These are phyloP conservation scores for Crypturellus tataupa DNA, from an alignment of 2,797 vertebrate species.

Conservation along the genomic window DNA sequence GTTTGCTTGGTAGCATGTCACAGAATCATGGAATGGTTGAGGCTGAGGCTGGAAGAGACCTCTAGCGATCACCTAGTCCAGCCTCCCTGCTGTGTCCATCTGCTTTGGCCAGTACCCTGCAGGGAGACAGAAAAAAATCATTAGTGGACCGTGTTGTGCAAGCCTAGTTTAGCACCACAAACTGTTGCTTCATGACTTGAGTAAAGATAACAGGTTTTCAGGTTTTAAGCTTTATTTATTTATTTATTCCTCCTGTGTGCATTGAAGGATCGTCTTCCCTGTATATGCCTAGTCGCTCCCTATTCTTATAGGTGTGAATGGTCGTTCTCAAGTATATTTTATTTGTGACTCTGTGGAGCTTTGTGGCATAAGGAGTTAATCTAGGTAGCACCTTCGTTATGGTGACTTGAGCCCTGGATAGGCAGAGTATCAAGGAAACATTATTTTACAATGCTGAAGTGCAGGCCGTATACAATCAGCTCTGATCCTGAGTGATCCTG, in stretches of 20 bases:
- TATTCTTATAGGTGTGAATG: background rate
- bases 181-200: background rate
- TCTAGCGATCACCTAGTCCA: too few species aligned
- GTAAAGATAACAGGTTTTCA: fast-evolving
- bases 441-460: background rate
- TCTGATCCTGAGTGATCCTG: background rate
- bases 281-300: background rate
- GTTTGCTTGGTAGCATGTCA: background rate
- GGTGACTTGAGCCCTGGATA: background rate
- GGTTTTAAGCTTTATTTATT: too few species aligned
- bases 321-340: background rate
- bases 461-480: background rate
- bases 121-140: background rate
- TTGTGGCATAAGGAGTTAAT: background rate
- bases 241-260: background rate
- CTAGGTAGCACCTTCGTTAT: background rate
- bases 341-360: background rate
- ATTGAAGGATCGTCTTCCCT: background rate
- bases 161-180: background rate
- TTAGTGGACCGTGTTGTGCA: background rate
- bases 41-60: too few species aligned
- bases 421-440: background rate
- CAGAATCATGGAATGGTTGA: too few species aligned
- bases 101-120: background rate
- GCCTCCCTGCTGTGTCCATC: background rate